phyloP scores from a whole-genome alignment of 2,888 invertebrate species.

The Sminthurinus aureus region DNA sequence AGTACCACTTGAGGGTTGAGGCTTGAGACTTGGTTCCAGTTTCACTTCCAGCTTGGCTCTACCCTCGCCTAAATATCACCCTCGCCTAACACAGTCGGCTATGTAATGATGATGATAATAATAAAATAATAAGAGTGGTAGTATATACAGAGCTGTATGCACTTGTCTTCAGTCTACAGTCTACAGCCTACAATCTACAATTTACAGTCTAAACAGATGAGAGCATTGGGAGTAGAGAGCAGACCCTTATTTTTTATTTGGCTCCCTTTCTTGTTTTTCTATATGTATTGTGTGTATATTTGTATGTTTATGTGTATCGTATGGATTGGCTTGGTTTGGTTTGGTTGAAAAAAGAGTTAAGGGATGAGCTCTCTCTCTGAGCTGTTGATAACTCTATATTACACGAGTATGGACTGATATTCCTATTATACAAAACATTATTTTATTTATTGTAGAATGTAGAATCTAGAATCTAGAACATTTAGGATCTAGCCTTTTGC shows the following conservation, averaged over 20 bases:
- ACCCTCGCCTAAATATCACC: background rate
- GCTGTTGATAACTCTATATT: background rate
- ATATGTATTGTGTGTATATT: background rate
- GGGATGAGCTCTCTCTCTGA: background rate
- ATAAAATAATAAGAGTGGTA: too few species aligned
- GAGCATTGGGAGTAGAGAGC: too few species aligned
- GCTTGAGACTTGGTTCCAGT: background rate
- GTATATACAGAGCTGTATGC: too few species aligned
- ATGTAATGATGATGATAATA: background rate
- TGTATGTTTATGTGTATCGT: background rate
- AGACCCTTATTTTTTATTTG: background rate
- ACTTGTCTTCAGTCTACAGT: too few species aligned
- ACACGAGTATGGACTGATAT: background rate
- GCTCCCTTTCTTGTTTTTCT: background rate
- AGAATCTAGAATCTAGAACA: background rate
- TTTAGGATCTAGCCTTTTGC: background rate
- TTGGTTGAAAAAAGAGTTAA: background rate
- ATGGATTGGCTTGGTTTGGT: background rate
- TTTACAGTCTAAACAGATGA: too few species aligned
- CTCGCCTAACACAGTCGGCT: background rate
- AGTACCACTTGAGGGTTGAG: background rate
- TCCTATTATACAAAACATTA: background rate
- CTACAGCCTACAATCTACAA: too few species aligned
- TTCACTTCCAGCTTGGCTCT: background rate
- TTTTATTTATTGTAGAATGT: background rate